Base-by-base conservation (phyloP, 2,797 vertebrate genomes). In the Pampus argenteus region DNA sequence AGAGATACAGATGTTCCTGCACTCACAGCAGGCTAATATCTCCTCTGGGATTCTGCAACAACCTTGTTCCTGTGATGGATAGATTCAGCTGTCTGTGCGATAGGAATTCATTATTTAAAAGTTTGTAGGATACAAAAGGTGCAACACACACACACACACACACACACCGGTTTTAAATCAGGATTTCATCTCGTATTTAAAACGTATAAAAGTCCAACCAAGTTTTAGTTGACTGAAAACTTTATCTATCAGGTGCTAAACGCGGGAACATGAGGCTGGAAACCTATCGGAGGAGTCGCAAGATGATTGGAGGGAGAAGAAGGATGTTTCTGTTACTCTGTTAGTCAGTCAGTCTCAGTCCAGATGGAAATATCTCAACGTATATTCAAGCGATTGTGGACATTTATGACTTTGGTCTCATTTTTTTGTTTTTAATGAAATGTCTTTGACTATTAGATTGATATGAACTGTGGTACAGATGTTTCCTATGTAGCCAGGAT, bases 1-100 rank as follows among this genome's bases (percentile, higher is more conserved):
- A 56, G 51, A 77, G 70, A 85, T 85, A 74, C 72, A 83, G 79
- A 84, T 88, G 86, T 75, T 84, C 31, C 59, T 59, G 57, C 72
- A 48, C 68, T 83, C 65, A 38, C 34, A 51, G 34, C 34, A 51
- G 34, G 70, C 36, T 84, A 77, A 84, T 78, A 76, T 73, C 45
- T 84, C 58, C 73, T 81, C 55, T 52, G 55, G 78, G 78, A 47
- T 52, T 67, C 60, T 49, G 61, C 66, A 45, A 9, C 70, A 76
- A 71, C 66, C 65, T 57, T 64, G 54, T 67, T 23, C 66, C 67
- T 67, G 42, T 81, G 65, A 82, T 66, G 58, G 55, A 84, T 78
- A 67, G 55, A 63, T 52, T 76, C 31, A 64, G 34, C 60, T 66
- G 8, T 68, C 50, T 60, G 8, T 66, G 48, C 40, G 44, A 74